Evolutionary conservation across 2,113 vertebrate species (phyloP).

Genomic region (Sebastes fasciatus): DNA sequence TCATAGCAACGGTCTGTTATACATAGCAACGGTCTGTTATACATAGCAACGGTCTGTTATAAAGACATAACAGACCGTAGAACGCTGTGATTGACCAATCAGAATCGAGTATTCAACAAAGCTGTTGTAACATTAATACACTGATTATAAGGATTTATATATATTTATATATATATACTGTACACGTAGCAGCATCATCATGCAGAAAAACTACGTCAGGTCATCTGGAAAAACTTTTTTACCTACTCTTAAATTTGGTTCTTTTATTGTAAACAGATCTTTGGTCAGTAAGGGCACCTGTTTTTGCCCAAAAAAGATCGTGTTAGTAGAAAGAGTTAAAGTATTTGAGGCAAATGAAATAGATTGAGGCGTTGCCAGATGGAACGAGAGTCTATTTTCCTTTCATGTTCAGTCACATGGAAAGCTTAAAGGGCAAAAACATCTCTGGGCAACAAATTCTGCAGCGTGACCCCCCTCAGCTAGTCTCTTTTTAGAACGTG

Average conservation of each 20-base stretch:
- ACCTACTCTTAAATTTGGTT: no score
- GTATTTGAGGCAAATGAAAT: not conserved
- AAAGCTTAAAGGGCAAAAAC: not conserved
- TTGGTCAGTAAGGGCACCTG: not conserved
- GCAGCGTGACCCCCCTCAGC: not conserved
- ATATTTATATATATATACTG: no score
- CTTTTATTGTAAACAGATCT: not conserved
- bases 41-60: no score
- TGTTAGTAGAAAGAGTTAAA: not conserved
- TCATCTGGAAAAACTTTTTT: not conserved
- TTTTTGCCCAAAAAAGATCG: not conserved
- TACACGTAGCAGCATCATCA: no score
- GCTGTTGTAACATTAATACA: no score
- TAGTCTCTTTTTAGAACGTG: not conserved
- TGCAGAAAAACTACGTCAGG: no score
- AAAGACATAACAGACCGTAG: no score
- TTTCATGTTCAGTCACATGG: constrained; percentile 1
- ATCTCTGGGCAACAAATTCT: not conserved
- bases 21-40: no score
- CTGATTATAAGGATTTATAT: no score
- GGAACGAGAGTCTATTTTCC: not conserved
- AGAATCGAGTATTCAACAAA: no score
- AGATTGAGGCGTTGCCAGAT: not conserved
- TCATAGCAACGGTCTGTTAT: no score
- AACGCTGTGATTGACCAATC: no score